Base-by-base conservation (phyloP, 2,113 vertebrate genomes). In the Orientallactaga bullata region DNA sequence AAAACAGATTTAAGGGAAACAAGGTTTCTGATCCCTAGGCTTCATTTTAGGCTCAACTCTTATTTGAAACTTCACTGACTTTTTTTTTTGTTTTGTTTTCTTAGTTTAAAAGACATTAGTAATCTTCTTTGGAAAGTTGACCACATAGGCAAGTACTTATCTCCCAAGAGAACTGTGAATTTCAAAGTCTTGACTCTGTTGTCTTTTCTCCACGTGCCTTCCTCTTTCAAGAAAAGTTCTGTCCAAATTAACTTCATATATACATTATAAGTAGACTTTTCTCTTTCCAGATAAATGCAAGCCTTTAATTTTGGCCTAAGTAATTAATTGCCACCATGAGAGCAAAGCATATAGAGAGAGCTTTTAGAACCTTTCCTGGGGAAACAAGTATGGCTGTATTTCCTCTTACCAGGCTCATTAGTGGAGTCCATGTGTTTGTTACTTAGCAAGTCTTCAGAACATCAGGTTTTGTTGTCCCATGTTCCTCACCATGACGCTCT, bases 401-500 rank as follows among this genome's bases (percentile, higher is more conserved):
- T 65, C 87, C 72, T 69, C 93, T 76, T 39, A 16, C 30, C 65
- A 90, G 81, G 74, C n/a, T 26, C 47, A 1, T 60, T 20, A 47
- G 76, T 32, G 20, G 88, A 51, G 72, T 82, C 35, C 89, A 95
- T 32, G 7, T 94, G 28, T 89, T 90, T 92, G 82, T 74, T 89
- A 7, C 68, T 37, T 55, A 72, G 90, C 77, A 77, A 83, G 85
- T 42, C 89, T 61, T 39, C 21, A 0, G 77, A 71, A 60, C 37
- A 1, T 71, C 89, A 82, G 90, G 73, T 80, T 79, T 72, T 88
- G 96, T 82, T 86, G 77, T 73, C 97, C 96, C 91, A 1, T 51
- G 2, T 96, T 96, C 97, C 97, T 98, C 96, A 84, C 97, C 95
- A 58, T 93, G 90, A 30, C 78, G 51, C 95, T 73, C 68, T 69